Percentiles rank a stretch among this genome's conserved stretches.
Conservation (phyloP, 2,113 vertebrate species). For the Nannobrachium achirus region DNA sequence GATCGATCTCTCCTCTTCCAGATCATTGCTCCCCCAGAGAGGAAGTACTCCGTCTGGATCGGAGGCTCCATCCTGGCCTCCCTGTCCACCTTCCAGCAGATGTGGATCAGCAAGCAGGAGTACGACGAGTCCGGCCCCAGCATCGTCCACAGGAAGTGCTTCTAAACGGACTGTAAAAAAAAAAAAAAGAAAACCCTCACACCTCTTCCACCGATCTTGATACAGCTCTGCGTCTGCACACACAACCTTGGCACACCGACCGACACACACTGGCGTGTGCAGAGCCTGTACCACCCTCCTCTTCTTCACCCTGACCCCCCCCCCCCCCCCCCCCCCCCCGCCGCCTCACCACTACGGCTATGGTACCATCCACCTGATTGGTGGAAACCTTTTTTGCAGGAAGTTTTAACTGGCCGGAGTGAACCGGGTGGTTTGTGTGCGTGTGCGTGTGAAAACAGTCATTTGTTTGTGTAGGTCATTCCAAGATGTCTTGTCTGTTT, state of each 20-base stretch:
- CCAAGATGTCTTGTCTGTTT: constrained; percentile 83
- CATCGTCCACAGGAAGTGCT: constrained; percentile 99
- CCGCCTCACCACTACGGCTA: constrained; percentile 82
- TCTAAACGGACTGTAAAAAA: constrained; percentile 91
- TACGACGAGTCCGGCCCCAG: constrained; percentile 97
- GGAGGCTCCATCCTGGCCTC: constrained; percentile 98
- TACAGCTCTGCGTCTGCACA: constrained; percentile 78
- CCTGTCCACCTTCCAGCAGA: constrained; percentile 99
- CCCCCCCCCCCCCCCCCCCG: no score
- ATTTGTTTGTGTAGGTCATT: constrained; percentile 85
- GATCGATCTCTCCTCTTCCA: constrained; percentile 73
- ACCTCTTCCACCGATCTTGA: constrained; percentile 80
- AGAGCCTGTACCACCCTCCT: constrained; percentile 46
- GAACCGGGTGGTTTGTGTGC: constrained; percentile 84
- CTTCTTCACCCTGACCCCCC: constrained; percentile 42
- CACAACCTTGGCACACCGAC: constrained; percentile 54
- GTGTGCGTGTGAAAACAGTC: constrained; percentile 87
- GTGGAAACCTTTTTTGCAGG: constrained; percentile 87
- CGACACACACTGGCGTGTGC: constrained; percentile 62
- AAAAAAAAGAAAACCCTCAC: constrained; percentile 68
- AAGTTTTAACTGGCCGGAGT: constrained; percentile 44
- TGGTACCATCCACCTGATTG: constrained; percentile 91
- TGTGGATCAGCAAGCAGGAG: constrained; percentile 99
- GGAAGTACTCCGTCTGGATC: constrained; percentile 98
- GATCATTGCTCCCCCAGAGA: constrained; percentile 98